phyloP scores from a whole-genome alignment of 2,797 vertebrate species.

The Calcarius lapponicus region DNA sequence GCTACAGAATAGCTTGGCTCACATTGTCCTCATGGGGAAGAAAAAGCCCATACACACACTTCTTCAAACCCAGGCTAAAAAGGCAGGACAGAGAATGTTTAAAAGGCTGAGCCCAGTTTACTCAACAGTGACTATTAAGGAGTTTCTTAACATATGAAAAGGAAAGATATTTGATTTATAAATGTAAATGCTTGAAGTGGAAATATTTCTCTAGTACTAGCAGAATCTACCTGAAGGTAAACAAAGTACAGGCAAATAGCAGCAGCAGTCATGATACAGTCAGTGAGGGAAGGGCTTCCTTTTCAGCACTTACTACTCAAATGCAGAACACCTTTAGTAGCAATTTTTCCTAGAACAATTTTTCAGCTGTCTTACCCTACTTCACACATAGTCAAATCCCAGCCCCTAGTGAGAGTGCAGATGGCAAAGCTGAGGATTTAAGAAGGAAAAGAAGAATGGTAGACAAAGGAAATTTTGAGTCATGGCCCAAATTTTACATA shows the following conservation, averaged over 20 bases:
- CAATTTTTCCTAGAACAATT: neutral
- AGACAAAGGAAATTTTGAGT: neutral
- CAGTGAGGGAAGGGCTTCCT: neutral
- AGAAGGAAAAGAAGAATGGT: neutral
- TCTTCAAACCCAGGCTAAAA: conserved; percentile 16
- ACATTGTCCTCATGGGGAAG: neutral
- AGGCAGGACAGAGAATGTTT: neutral
- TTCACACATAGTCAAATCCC: neutral
- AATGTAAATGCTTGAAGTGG: neutral
- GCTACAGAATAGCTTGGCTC: conserved; percentile 28
- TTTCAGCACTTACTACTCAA: neutral
- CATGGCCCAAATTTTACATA: neutral
- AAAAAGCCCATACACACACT: neutral
- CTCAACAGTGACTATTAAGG: neutral
- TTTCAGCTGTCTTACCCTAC: neutral
- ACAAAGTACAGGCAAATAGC: neutral
- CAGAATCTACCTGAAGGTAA: neutral
- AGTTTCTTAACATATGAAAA: neutral
- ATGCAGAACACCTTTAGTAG: neutral
- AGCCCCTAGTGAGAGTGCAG: neutral
- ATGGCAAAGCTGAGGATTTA: neutral
- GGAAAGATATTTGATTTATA: neutral
- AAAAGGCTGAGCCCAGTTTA: neutral
- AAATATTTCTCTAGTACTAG: neutral
- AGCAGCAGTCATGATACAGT: neutral